A percentile compares a stretch with the other conserved stretches of the same genome.
Evolutionary conservation across 2,113 vertebrate genomes (phyloP).

Genomic region (Apus apus): DNA sequence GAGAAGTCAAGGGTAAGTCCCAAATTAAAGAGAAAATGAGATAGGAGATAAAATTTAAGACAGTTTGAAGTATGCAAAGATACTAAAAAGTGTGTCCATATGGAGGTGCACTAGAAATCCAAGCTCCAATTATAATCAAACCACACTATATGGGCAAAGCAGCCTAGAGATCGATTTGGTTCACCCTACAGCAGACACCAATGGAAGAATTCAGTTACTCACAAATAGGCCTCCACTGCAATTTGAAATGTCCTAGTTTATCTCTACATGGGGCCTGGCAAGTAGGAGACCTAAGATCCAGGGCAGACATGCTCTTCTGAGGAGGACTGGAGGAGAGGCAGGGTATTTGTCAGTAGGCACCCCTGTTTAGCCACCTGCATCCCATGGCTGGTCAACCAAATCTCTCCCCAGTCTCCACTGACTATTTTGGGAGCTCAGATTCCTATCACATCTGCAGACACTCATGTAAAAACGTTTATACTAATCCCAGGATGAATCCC

Average conservation of each 20-base stretch:
- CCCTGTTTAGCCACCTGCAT: background rate
- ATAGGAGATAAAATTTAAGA: background rate
- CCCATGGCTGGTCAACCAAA: fast-evolving
- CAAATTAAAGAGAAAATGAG: background rate
- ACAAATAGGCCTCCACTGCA: background rate
- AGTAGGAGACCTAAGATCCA: background rate
- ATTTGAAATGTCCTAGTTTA: background rate
- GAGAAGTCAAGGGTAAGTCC: background rate
- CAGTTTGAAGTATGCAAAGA: background rate
- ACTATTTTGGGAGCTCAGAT: background rate
- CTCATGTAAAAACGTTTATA: background rate
- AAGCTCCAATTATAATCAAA: background rate
- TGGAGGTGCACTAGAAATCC: background rate
- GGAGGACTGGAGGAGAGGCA: background rate
- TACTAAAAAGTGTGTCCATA: background rate
- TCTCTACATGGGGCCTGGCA: background rate
- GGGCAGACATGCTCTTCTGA: background rate
- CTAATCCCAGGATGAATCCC: background rate
- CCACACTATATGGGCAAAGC: background rate
- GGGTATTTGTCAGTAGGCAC: background rate
- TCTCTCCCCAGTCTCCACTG: fast-evolving
- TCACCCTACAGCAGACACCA: background rate
- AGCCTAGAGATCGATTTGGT: background rate
- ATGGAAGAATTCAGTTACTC: background rate
- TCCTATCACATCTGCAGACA: background rate